A percentile compares a stretch with the other conserved stretches of the same genome.
These are phyloP conservation scores for Tursiops truncatus DNA, from an alignment of 2,113 vertebrate genomes.

Conservation along the genomic window DNA sequence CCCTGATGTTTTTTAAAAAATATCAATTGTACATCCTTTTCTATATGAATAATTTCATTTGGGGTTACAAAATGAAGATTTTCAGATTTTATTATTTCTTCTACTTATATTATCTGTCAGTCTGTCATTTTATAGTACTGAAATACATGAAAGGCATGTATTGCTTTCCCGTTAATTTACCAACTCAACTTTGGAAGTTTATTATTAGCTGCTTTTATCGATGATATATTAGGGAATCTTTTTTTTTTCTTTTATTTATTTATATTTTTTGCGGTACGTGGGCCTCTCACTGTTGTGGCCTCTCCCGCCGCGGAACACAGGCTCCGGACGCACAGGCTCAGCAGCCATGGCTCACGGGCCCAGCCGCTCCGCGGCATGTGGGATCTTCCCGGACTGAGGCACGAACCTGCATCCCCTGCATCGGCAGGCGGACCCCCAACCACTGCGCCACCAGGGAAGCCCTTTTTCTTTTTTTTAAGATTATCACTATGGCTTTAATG, in stretches of 20 bases:
- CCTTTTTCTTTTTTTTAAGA: background rate
- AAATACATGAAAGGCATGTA: background rate
- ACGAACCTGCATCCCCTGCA: no score
- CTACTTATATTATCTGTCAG: background rate
- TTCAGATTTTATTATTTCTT: background rate
- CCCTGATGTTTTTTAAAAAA: background rate
- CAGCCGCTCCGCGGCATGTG: no score
- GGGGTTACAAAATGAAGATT: background rate
- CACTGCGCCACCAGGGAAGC: no score
- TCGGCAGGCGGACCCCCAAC: no score
- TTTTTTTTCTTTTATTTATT: background rate
- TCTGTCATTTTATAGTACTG: background rate
- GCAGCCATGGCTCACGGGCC: no score
- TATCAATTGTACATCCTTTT: background rate
- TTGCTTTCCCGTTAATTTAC: constrained; percentile 10
- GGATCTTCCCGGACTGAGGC: no score
- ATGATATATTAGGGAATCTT: background rate
- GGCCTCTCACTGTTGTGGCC: no score
- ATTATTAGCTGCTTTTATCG: background rate
- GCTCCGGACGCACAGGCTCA: no score
- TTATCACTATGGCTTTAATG: background rate
- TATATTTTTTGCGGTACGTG: no score
- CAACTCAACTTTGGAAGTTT: background rate
- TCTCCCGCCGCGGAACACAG: no score
- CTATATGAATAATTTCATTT: background rate